phyloP scores from a whole-genome alignment of 2,888 invertebrate genomes.

The Punctoribates punctum region DNA sequence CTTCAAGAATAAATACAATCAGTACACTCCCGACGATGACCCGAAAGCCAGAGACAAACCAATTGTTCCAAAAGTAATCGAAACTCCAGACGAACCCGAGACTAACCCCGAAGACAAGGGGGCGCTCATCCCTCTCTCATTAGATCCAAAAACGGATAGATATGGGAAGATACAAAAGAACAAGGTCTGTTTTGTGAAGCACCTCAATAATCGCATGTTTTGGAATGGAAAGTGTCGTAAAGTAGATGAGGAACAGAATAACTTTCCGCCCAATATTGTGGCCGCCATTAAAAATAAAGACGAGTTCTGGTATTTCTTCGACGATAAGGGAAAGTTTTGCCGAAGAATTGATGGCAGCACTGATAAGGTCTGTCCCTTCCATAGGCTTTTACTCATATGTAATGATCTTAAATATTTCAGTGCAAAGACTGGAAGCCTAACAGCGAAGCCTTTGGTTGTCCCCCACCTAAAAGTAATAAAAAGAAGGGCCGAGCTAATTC shows the following conservation, averaged over 20 bases:
- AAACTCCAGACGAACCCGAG: conserved; percentile 14
- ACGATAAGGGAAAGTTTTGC: background rate
- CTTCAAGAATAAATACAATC: background rate
- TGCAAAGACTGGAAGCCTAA: conserved; percentile 10
- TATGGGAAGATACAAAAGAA: background rate
- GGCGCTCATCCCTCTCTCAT: conserved; percentile 8
- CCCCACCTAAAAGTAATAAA: background rate
- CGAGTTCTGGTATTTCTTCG: conserved; percentile 11
- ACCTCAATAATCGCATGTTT: background rate
- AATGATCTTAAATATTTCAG: background rate
- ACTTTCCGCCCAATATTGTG: conserved; percentile 7
- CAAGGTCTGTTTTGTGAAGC: background rate
- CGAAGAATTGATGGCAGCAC: background rate
- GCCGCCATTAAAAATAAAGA: conserved; percentile 19
- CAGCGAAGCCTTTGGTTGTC: background rate
- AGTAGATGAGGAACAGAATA: background rate
- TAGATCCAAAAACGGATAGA: background rate
- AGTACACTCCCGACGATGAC: background rate
- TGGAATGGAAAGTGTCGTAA: conserved; percentile 7
- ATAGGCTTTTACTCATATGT: background rate
- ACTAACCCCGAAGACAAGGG: background rate
- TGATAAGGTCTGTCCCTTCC: background rate
- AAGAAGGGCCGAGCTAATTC: too few relatives aligned
- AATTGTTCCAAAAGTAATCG: background rate
- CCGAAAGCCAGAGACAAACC: background rate